These are phyloP conservation scores for Habropoda laboriosa DNA, from an alignment of 1,140 invertebrate genomes.

Conservation along the genomic window DNA sequence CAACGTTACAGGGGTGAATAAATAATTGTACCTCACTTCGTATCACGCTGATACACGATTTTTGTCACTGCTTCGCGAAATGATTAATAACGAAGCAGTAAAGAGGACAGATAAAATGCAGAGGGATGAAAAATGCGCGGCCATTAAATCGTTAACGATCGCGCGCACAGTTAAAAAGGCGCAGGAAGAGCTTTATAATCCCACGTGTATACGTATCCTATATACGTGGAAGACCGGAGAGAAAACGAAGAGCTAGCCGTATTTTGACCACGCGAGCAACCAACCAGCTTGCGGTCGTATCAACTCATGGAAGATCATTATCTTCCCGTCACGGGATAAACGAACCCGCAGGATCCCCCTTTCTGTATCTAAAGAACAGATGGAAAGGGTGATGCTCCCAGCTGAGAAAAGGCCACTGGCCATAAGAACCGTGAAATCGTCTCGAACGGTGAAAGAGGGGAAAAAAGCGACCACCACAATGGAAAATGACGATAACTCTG, in stretches of 20 bases:
- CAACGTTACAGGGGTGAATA: no score
- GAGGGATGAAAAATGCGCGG: no score
- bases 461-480: not conserved
- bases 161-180: not conserved
- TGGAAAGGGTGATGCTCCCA: slow-evolving; percentile 26
- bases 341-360: slow-evolving; percentile 15
- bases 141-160: no score
- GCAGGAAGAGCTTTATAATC: slow-evolving; percentile 6
- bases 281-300: slow-evolving; percentile 1
- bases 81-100: no score
- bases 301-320: slow-evolving; percentile 36
- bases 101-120: no score
- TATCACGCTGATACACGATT: no score
- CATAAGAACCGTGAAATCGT: not conserved
- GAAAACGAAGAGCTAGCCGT: not conserved
- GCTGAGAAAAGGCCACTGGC: slow-evolving; percentile 16
- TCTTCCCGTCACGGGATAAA: slow-evolving; percentile 19
- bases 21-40: no score
- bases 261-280: not conserved
- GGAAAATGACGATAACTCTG: no score
- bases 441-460: no score
- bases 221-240: not conserved
- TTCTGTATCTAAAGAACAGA: slow-evolving; percentile 52
- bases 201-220: not conserved
- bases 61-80: no score